Evolutionary conservation across 1,140 invertebrate genomes (phyloP), one percentile per base, ranked within the genome.

Genomic region (Ruditapes philippinarum): DNA sequence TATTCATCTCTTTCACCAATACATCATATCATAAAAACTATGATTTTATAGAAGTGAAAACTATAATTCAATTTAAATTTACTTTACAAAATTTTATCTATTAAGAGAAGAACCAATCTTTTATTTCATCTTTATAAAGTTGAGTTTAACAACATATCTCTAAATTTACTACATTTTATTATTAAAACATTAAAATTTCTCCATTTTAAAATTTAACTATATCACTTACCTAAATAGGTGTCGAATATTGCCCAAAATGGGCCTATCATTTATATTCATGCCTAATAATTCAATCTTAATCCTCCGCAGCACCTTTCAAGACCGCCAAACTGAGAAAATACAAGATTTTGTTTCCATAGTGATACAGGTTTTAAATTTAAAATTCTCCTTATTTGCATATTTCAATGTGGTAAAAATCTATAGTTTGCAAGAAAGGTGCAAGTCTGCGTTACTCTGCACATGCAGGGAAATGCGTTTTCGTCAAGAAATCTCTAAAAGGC

Each of bases 351-450:
- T 78, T 78, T 17, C 45, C 74, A 78, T 78, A 54, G 74, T 51
- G 45, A 78, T 49, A 78, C 74, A 78, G 74, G 74, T 78, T 78
- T 78, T 54, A 78, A 78, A 78, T 78, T 78, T 78, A 54, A 78
- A 78, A 78, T 78, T 49, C 45, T 51, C 74, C 74, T 78, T 78
- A 78, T 78, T 78, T 78, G 74, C 74, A 78, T 78, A 78, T 78
- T 78, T 78, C 74, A 78, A 54, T 78, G 74, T 36, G 28, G 74
- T 78, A 78, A 78, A 78, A 78, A 78, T 78, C 74, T 78, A 78
- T 78, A 78, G 74, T 54, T 70, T 51, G 74, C 74, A 78, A 49
- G 45, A 49, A 51, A 78, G 45, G 74, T 78, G 74, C 74, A 78
- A 57, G 74, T 14, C 38, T 54, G 74, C 42, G 54, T 78, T 36